Evolutionary conservation across 2,888 invertebrate species (phyloP).

Genomic region (Chymomyza amoena): DNA sequence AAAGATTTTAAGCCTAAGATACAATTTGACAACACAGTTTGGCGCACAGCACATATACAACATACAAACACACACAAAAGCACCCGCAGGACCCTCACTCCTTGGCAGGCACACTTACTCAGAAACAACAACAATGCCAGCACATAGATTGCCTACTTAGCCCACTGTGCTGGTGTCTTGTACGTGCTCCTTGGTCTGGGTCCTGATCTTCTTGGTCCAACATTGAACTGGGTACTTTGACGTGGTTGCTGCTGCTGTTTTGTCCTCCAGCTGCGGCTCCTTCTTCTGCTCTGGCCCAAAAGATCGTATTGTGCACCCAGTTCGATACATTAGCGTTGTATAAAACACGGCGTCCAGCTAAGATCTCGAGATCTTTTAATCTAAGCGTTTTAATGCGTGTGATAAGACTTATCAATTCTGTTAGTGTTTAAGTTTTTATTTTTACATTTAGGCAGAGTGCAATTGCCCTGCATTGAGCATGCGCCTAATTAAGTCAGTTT

Average conservation of each 20-base stretch:
- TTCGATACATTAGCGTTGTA: constrained; percentile 33
- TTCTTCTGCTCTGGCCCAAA: constrained; percentile 66
- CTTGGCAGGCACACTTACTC: constrained; percentile 17
- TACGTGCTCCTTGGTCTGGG: constrained; percentile 37
- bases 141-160: constrained; percentile 21
- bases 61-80: constrained; percentile 13
- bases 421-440: constrained; percentile 54
- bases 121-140: constrained; percentile 37
- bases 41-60: constrained; percentile 28
- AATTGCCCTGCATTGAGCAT: constrained; percentile 15
- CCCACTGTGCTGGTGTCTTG: not conserved
- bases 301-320: constrained; percentile 65
- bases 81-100: not conserved
- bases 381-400: constrained; percentile 57
- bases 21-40: constrained; percentile 57
- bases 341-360: constrained; percentile 12
- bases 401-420: constrained; percentile 60
- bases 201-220: constrained; percentile 15
- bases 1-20: constrained; percentile 46
- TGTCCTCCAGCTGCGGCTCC: constrained; percentile 70
- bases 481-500: constrained; percentile 70
- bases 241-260: constrained; percentile 69
- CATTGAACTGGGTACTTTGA: constrained; percentile 29
- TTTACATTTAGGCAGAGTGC: constrained; percentile 29
- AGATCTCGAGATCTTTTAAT: constrained; percentile 19